Conservation (phyloP, 1,140 invertebrate species). For the Brachionus plicatilis region DNA sequence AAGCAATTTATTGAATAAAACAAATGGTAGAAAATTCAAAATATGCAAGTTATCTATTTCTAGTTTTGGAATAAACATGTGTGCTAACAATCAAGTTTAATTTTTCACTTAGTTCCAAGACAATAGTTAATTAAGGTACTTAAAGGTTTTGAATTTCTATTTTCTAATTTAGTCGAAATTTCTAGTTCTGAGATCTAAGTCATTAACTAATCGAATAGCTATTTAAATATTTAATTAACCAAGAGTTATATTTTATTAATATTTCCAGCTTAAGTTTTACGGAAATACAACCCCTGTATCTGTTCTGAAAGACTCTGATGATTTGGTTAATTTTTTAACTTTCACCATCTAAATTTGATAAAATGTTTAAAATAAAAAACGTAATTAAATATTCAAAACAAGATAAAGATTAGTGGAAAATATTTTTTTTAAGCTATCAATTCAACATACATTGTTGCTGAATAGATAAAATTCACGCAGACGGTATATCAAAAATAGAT, state of each 20-base stretch:
- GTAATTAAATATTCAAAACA: neutral
- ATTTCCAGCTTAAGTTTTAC: neutral
- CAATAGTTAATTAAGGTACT: neutral
- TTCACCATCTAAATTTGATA: neutral
- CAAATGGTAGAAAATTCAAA: neutral
- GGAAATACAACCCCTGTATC: too few relatives aligned
- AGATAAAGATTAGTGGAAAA: neutral
- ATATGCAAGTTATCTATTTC: neutral
- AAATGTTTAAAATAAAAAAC: neutral
- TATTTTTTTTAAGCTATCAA: neutral
- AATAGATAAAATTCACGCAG: neutral
- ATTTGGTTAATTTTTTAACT: too few relatives aligned
- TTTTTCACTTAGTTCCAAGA: conserved; percentile 5
- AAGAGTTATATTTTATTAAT: neutral
- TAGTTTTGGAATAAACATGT: neutral
- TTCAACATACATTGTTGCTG: neutral
- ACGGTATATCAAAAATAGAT: neutral
- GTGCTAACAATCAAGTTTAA: neutral
- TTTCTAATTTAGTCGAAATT: neutral
- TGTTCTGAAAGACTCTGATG: too few relatives aligned
- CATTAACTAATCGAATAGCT: neutral
- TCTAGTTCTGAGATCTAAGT: neutral
- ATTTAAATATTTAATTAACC: neutral
- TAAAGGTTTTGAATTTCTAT: neutral
- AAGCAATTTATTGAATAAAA: neutral